Evolutionary conservation across 2,113 vertebrate genomes (phyloP), one percentile per base, ranked within the genome.

Genomic region (Petrocephalus microphthalmus): DNA sequence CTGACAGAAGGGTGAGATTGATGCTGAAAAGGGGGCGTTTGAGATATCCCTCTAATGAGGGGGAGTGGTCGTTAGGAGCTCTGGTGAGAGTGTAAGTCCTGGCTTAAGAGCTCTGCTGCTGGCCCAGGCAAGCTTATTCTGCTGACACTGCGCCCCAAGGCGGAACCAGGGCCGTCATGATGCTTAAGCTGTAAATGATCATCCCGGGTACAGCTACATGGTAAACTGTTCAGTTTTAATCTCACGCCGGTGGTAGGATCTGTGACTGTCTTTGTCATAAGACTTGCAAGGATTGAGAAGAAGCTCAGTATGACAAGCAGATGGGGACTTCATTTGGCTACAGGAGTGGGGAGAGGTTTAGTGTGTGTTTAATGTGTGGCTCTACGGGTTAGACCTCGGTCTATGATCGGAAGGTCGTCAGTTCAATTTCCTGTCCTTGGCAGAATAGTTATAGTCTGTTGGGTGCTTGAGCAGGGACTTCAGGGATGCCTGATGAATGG

Each of bases 111-210:
- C 71, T 78, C 71, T 78, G 29, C 71, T 19, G 5, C 33, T 19
- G 6, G 71, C 71, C 71, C 19, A 78, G 71, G 13, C 3, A 0
- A 2, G 33, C 71, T 33, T 42, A 13, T 17, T 74, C 71, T 37
- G 29, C 71, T 78, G 71, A 33, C 33, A 33, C 33, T 37, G 29
- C 6, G 71, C 71, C 71, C 33, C 29, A 78, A 78, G 71, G 71
- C 1, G 17, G 33, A 78, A 42, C 71, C 71, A 7, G 71, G 29
- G 15, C 33, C 33, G 33, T 78, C 71, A 33, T 78, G 71, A 33
- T 78, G 71, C 17, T 78, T 78, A 78, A 67, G 60, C 60, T 67
- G 60, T 67, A 67, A 78, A 78, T 78, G 29, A 78, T 78, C 71
- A 78, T 78, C 33, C 33, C 6, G 71, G 67, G 29, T 78, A 33